Evolutionary conservation across 2,113 vertebrate genomes (phyloP).

Genomic region (Onychostruthus taczanowskii): DNA sequence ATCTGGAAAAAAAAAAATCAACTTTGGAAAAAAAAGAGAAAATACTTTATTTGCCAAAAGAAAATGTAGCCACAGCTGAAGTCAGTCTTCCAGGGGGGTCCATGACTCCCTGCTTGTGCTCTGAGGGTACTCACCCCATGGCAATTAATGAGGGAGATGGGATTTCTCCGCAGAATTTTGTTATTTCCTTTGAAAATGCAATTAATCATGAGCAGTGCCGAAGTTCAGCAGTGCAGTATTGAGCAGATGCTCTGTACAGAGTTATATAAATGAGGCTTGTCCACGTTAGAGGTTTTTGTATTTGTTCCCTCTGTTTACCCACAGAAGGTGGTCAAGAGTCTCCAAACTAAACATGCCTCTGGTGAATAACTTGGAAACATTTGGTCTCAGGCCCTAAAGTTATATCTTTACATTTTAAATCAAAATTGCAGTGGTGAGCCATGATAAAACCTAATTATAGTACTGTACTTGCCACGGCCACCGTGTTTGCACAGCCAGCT

Average conservation of each 20-base stretch:
- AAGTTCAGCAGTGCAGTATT: background rate
- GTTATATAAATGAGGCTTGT: background rate
- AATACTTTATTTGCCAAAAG: background rate
- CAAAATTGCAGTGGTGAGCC: background rate
- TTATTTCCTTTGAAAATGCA: background rate
- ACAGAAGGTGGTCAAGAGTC: background rate
- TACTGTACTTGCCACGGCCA: background rate
- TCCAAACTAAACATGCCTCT: background rate
- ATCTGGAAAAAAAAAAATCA: background rate
- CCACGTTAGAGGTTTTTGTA: background rate
- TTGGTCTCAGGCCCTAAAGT: background rate
- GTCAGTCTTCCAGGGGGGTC: background rate
- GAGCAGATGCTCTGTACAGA: background rate
- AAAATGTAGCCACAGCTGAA: background rate
- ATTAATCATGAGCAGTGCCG: background rate
- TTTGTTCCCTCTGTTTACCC: background rate
- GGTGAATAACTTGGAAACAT: background rate
- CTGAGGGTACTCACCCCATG: background rate
- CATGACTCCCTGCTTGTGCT: background rate
- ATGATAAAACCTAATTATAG: background rate
- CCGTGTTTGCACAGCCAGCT: background rate
- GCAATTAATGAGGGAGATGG: background rate
- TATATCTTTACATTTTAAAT: background rate
- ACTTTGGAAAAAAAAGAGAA: background rate
- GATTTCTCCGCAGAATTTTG: background rate